Conservation (phyloP, 2,797 vertebrate species). For the Thamnophis elegans region DNA sequence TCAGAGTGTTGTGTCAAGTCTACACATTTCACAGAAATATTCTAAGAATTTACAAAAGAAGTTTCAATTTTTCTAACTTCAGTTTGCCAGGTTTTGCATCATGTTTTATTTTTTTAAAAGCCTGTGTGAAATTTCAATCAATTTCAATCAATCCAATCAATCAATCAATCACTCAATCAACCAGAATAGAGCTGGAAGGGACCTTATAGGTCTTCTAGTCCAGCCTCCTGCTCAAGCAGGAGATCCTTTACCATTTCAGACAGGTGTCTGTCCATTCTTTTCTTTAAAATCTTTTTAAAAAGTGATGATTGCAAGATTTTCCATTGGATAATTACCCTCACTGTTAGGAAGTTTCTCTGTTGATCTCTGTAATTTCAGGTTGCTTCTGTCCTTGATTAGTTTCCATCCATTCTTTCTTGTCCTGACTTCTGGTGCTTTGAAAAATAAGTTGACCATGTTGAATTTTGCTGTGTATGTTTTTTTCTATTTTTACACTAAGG, state of each 20-base stretch:
- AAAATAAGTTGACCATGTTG: neutral
- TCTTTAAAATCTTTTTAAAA: neutral
- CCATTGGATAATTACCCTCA: no score
- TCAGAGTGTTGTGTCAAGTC: neutral
- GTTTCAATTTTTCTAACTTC: neutral
- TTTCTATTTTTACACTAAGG: neutral
- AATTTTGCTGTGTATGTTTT: neutral
- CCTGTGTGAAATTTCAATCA: neutral
- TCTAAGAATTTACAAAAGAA: neutral
- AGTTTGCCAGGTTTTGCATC: neutral
- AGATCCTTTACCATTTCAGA: neutral
- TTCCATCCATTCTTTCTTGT: no score
- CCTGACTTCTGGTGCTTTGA: no score
- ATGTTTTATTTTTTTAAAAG: neutral
- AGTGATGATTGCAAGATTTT: neutral
- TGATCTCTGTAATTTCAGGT: no score
- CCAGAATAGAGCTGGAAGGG: neutral
- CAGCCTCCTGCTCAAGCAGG: neutral
- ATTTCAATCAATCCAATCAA: no score
- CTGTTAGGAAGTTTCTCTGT: no score
- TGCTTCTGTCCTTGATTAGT: no score
- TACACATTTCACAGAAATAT: neutral
- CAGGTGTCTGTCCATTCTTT: neutral
- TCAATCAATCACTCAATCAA: neutral
- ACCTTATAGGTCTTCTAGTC: neutral